These are phyloP conservation scores for Chelonia mydas DNA, from an alignment of 2,797 vertebrate genomes.

Conservation along the genomic window DNA sequence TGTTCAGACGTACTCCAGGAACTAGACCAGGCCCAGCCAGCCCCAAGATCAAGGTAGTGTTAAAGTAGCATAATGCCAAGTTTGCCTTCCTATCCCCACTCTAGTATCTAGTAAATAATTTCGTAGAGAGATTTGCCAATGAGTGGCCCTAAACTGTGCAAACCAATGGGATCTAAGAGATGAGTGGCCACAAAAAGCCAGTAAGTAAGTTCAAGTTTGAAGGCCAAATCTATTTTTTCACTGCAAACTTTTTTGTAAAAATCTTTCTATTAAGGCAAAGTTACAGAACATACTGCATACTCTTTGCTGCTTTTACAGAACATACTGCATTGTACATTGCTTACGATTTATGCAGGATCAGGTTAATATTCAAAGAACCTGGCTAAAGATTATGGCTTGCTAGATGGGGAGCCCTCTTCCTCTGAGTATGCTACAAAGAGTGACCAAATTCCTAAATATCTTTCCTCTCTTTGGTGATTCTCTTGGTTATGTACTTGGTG, in stretches of 20 bases:
- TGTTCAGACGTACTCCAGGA: too few relatives aligned
- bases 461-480: background rate
- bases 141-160: background rate
- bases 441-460: background rate
- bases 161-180: accelerated
- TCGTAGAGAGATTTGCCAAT: background rate
- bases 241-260: background rate
- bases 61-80: background rate
- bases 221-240: background rate
- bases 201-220: background rate
- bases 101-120: background rate
- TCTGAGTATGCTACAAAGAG: background rate
- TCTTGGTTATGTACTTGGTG: background rate
- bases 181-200: background rate
- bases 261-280: background rate
- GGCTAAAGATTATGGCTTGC: too few relatives aligned
- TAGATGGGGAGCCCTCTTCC: background rate
- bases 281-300: background rate
- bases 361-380: background rate
- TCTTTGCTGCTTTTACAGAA: background rate
- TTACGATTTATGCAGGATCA: background rate
- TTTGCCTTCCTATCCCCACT: background rate
- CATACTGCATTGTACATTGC: background rate
- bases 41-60: background rate
- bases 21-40: background rate